phyloP scores from a whole-genome alignment of 1,140 invertebrate genomes.

The Zeugodacus cucurbitae region DNA sequence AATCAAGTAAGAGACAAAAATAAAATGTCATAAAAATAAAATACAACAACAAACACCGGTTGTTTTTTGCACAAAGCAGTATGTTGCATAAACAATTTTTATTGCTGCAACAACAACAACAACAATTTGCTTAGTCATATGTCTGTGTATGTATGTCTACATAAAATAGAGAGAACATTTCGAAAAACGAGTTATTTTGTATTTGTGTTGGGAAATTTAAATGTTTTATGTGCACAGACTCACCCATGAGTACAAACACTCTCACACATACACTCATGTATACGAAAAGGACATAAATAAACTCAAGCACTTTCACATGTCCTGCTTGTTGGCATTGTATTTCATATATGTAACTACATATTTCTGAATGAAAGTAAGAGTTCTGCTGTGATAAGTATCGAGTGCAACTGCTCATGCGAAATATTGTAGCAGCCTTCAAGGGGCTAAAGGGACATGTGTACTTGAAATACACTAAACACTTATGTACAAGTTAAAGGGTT shows the following conservation, averaged over 20 bases:
- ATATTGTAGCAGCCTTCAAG: slow-evolving; percentile 15
- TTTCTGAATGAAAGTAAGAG: background rate
- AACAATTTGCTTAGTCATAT: background rate
- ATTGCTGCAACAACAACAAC: slow-evolving; percentile 51
- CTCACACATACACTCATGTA: background rate
- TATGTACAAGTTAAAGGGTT: background rate
- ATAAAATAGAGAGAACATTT: background rate
- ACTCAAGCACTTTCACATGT: background rate
- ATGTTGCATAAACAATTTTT: slow-evolving; percentile 65
- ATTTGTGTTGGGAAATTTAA: background rate
- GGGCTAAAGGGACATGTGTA: background rate
- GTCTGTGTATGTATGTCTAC: background rate
- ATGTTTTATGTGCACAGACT: background rate
- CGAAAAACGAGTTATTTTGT: background rate
- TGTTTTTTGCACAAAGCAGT: slow-evolving; percentile 50
- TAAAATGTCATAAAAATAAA: background rate
- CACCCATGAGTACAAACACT: background rate
- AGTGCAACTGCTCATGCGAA: background rate
- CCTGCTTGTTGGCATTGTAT: background rate
- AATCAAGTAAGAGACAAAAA: background rate
- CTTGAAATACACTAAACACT: background rate
- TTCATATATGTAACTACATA: background rate
- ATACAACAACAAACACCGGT: background rate
- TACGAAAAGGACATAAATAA: background rate
- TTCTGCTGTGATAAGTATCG: background rate